Evolutionary conservation across 2,113 vertebrate genomes (phyloP).

Genomic region (Tylochromis polylepis): DNA sequence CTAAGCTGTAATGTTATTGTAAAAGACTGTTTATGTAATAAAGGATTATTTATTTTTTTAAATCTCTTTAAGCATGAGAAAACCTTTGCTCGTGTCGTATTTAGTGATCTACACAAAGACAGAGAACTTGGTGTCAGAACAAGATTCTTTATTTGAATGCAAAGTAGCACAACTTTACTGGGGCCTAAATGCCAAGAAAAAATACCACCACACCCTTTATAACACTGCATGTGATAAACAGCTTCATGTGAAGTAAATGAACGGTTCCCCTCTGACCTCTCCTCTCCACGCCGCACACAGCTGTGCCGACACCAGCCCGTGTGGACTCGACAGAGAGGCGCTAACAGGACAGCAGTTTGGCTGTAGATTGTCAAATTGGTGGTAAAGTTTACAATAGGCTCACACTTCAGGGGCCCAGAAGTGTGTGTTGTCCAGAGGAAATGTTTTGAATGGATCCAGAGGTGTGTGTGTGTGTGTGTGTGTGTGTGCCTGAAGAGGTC

Average conservation of each 20-base stretch:
- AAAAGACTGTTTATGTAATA: neutral
- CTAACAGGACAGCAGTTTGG: slow-evolving; percentile 30
- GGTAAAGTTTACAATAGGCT: slow-evolving; percentile 63
- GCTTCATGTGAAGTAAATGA: slow-evolving; percentile 3
- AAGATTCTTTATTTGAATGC: neutral
- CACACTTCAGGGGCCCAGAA: slow-evolving; percentile 54
- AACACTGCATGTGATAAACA: neutral
- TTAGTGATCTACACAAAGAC: neutral
- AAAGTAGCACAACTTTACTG: neutral
- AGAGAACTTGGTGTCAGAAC: neutral
- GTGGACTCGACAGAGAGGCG: slow-evolving; percentile 33
- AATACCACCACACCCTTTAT: neutral
- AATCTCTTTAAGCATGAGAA: neutral
- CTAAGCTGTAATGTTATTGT: neutral
- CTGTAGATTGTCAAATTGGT: slow-evolving; percentile 41
- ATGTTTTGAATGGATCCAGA: slow-evolving; percentile 43
- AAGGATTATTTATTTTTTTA: neutral
- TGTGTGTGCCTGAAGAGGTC: slow-evolving; percentile 6
- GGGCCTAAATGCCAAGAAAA: neutral
- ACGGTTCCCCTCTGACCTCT: neutral
- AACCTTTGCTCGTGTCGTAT: rapidly evolving
- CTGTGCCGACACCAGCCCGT: slow-evolving; percentile 5
- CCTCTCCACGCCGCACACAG: slow-evolving; percentile 19
- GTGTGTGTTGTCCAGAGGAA: slow-evolving; percentile 51
- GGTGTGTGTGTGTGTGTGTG: neutral